Base-by-base conservation (phyloP, 2,113 vertebrate species). In the Aegithalos caudatus region DNA sequence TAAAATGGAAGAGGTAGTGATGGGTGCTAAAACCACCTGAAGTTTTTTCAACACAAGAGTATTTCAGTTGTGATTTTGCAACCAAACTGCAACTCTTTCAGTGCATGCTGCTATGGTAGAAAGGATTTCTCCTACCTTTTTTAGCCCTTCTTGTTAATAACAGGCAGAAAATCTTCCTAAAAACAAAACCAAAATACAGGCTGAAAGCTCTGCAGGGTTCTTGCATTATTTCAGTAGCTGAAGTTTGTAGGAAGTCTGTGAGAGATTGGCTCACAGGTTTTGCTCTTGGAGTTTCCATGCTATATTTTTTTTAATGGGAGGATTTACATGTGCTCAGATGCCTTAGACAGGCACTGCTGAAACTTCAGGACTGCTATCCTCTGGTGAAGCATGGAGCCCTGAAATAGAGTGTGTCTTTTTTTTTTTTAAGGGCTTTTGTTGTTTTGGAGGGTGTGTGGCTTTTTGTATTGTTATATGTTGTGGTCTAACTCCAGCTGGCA, bases 351-450 rank as follows among this genome's bases (percentile, higher is more conserved):
- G 20, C 2, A 13, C 18, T 56, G 29, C 29, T 47, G 40, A 72
- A 88, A 50, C 25, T 29, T 47, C 29, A 37, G 35, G 29, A 14
- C 6, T 53, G 12, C 10, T 80, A 3, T 22, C 3, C 22, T 48
- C 19, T 47, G 37, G 25, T 70, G n/a, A 70, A 65, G 15, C 11
- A 23, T 6, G 24, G 5, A 65, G 29, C 18, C 27, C 62, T 86
- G 62, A 81, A 73, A 61, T 8, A 4, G 19, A 79, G 2, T 10
- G 8, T 11, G 9, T 5, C 6, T 7, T 37, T 23, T 2, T 22
- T 37, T 11, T 27, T n/a, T n/a, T n/a, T n/a, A n/a, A n/a, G 19
- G 28, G 20, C 6, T 0, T 31, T 40, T 12, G 2, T 44, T 40
- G 4, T 6, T 48, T 22, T 67, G 19, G 18, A 33, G 7, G 3